phyloP scores from a whole-genome alignment of 2,888 invertebrate species.

The Ochropleura leucogaster region DNA sequence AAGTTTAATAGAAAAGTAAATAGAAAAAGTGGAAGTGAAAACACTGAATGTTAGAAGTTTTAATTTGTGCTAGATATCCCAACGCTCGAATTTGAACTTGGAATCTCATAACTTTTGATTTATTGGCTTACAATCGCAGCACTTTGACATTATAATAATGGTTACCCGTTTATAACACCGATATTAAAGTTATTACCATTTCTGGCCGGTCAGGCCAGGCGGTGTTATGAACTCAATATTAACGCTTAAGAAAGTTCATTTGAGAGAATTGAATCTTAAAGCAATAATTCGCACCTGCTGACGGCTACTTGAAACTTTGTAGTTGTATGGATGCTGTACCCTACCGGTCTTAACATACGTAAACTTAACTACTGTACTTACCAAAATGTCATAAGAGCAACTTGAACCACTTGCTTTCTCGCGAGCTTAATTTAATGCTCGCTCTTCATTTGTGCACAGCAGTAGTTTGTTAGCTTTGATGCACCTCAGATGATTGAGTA shows the following conservation, averaged over 20 bases:
- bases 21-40: slow-evolving; percentile 85
- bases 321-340: slow-evolving; percentile 14
- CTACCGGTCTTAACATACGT: slow-evolving; percentile 1
- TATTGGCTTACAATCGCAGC: slow-evolving; percentile 59
- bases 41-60: slow-evolving; percentile 84
- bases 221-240: slow-evolving; percentile 20
- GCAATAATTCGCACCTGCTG: slow-evolving; percentile 57
- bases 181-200: slow-evolving; percentile 30
- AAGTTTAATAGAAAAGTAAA: slow-evolving; percentile 89
- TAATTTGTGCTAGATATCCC: slow-evolving; percentile 79
- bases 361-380: slow-evolving; percentile 9
- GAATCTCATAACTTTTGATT: slow-evolving; percentile 68
- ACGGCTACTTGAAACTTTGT: slow-evolving; percentile 27
- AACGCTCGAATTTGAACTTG: slow-evolving; percentile 66
- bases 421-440: not conserved
- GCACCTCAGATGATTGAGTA: not conserved
- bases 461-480: not conserved
- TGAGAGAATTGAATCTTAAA: slow-evolving; percentile 45
- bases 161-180: slow-evolving; percentile 42
- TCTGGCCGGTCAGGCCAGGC: slow-evolving; percentile 9
- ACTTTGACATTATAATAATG: slow-evolving; percentile 46
- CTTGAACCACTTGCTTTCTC: not conserved
- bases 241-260: slow-evolving; percentile 33
- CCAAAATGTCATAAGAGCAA: not conserved
- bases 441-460: not conserved